Percentiles rank a stretch among this genome's conserved stretches.
phyloP scores from a whole-genome alignment of 2,888 invertebrate species.

The Meghimatium bilineatum region DNA sequence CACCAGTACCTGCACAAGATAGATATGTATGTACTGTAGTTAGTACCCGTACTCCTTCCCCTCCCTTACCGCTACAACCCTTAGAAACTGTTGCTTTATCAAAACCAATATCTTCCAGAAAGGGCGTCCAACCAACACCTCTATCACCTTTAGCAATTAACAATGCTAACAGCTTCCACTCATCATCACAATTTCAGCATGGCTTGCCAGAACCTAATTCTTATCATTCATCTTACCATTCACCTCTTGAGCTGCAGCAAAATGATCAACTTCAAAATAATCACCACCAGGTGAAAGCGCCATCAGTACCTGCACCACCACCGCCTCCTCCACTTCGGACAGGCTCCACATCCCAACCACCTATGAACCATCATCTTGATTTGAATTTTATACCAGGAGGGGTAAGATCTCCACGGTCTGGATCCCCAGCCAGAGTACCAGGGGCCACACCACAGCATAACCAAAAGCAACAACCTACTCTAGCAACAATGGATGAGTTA shows the following conservation, averaged over 20 bases:
- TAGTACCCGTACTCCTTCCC: conserved; percentile 1
- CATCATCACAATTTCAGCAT: conserved; percentile 3
- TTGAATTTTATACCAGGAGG: conserved; percentile 8
- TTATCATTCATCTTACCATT: not conserved
- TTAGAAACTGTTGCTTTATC: not conserved
- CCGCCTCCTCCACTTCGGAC: conserved; percentile 23
- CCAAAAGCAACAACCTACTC: not conserved
- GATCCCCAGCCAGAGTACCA: conserved; percentile 42
- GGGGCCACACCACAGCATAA: not conserved
- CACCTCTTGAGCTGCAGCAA: not conserved
- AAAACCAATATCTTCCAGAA: conserved; percentile 14
- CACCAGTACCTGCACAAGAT: not conserved
- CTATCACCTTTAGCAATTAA: not conserved
- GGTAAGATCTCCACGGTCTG: conserved; percentile 21
- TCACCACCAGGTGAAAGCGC: conserved; percentile 17
- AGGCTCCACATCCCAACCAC: not conserved
- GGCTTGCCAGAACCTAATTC: not conserved
- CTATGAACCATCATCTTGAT: not conserved
- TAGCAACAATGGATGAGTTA: conserved; percentile 31
- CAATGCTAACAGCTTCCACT: not conserved
- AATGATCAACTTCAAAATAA: conserved; percentile 19
- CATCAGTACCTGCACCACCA: conserved; percentile 1
- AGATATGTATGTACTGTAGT: not conserved
- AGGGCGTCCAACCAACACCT: not conserved
- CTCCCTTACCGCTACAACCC: conserved; percentile 1